Conservation (phyloP, 2,113 vertebrate genomes). For the Pygathrix nemaeus region DNA sequence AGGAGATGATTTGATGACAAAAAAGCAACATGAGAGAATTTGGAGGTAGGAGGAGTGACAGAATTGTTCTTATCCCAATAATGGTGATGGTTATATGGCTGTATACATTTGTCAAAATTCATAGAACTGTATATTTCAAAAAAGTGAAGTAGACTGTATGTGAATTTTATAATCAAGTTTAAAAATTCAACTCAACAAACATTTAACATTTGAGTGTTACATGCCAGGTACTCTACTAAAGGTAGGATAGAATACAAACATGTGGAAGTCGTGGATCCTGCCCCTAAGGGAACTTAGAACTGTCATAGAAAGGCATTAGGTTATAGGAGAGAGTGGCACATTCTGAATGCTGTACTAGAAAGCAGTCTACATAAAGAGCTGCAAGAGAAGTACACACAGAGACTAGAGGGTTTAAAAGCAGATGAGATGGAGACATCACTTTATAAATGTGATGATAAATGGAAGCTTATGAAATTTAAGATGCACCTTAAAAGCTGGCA, state of each 20-base stretch:
- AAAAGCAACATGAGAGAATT: neutral
- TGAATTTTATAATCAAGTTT: neutral
- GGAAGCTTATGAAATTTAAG: neutral
- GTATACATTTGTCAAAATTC: neutral
- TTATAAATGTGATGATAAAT: neutral
- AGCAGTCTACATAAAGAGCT: neutral
- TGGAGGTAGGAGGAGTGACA: neutral
- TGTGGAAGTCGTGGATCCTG: neutral
- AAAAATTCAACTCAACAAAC: neutral
- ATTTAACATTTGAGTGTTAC: neutral
- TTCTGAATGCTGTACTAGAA: neutral
- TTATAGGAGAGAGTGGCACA: neutral
- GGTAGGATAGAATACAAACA: neutral
- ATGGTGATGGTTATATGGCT: neutral
- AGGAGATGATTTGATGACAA: neutral
- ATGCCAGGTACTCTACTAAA: neutral
- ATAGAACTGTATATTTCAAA: neutral
- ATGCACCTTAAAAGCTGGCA: neutral
- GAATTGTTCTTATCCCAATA: neutral
- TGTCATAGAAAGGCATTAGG: neutral
- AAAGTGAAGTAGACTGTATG: neutral
- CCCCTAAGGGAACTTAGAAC: neutral
- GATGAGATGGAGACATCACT: neutral
- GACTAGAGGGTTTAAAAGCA: neutral
- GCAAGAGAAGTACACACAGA: neutral